These are phyloP conservation scores for Sthenelais limicola DNA, from an alignment of 2,888 invertebrate genomes.

Conservation along the genomic window DNA sequence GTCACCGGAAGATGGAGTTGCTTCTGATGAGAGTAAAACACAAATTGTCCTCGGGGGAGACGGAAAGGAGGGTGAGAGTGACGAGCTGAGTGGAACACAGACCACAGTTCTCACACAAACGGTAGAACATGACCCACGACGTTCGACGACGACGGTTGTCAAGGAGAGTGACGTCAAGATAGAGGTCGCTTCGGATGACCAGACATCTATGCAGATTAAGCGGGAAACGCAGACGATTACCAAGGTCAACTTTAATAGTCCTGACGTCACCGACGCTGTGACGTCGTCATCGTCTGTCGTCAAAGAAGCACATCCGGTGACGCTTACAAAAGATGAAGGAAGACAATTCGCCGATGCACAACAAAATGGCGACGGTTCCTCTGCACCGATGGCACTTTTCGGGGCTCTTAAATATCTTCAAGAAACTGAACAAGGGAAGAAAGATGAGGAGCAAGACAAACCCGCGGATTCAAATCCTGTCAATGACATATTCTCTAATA, in stretches of 20 bases:
- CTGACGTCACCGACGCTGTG: background rate
- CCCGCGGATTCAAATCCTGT: background rate
- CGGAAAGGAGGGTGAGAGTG: no score
- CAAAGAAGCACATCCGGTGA: slow-evolving; percentile 6
- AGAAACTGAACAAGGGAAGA: slow-evolving; percentile 6
- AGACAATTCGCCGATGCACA: background rate
- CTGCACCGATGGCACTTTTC: slow-evolving; percentile 38
- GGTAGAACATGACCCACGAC: background rate
- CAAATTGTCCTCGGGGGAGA: no score
- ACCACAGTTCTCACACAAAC: slow-evolving; percentile 14
- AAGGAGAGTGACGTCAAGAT: slow-evolving; percentile 25
- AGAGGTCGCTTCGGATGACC: slow-evolving; percentile 9
- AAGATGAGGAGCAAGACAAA: no score
- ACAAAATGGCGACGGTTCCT: slow-evolving; percentile 3
- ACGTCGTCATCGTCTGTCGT: background rate
- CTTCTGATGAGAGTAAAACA: no score
- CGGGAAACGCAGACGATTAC: background rate
- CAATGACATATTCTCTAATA: slow-evolving; percentile 20
- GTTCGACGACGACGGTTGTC: slow-evolving; percentile 10
- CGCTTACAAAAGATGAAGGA: no score
- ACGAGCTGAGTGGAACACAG: slow-evolving; percentile 3
- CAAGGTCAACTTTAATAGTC: background rate
- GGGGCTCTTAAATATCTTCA: slow-evolving; percentile 40
- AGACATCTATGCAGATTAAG: slow-evolving; percentile 12
- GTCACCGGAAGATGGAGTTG: no score